A percentile compares a stretch with the other conserved stretches of the same genome.
These are phyloP conservation scores for Philotrypesis tridentata DNA, from an alignment of 1,140 invertebrate species.

Conservation along the genomic window DNA sequence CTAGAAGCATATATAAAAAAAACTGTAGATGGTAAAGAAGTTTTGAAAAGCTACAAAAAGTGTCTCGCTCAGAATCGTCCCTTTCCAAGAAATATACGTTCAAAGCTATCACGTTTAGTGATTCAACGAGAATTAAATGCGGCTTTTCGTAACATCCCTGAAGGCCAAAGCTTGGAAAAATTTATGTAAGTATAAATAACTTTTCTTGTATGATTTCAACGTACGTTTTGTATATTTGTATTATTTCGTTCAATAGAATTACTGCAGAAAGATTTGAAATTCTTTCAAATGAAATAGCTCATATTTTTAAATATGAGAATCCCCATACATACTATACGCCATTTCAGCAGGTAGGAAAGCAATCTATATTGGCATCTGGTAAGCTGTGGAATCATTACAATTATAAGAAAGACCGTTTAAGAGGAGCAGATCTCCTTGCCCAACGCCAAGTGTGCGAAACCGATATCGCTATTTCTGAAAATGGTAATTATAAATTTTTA, in stretches of 20 bases:
- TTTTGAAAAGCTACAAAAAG: background rate
- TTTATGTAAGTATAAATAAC: background rate
- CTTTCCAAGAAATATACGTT: background rate
- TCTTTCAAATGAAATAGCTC: background rate
- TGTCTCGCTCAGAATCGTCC: background rate
- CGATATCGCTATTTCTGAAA: background rate
- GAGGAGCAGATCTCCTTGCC: background rate
- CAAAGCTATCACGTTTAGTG: background rate
- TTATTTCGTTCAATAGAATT: background rate
- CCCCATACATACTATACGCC: background rate
- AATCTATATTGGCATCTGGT: background rate
- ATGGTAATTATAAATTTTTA: background rate
- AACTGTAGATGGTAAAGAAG: background rate
- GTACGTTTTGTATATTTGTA: background rate
- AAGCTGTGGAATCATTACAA: slow-evolving; percentile 19
- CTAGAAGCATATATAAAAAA: background rate
- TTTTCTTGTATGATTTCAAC: background rate
- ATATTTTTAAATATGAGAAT: slow-evolving; percentile 5
- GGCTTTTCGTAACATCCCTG: background rate
- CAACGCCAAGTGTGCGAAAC: too few species aligned
- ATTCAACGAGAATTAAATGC: background rate
- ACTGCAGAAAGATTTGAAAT: background rate
- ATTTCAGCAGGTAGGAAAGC: background rate
- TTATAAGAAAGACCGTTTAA: background rate
- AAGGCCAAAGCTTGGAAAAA: background rate